These are phyloP conservation scores for Caranx ignobilis DNA, from an alignment of 2,113 vertebrate species.

Conservation along the genomic window DNA sequence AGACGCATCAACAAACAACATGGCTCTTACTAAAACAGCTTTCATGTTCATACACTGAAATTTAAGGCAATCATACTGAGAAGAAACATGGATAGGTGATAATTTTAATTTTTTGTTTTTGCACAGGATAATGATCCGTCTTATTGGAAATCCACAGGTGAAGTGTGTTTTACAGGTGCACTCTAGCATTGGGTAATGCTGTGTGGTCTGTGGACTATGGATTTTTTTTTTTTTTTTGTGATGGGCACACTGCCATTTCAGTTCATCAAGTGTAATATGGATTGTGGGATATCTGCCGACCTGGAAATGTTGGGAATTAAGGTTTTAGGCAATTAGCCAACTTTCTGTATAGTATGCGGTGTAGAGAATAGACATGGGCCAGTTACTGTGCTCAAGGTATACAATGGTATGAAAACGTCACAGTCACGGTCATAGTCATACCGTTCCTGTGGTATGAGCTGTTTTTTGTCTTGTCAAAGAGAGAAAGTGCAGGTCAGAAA, in stretches of 20 bases:
- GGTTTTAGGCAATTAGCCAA: constrained; percentile 53
- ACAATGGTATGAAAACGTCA: too few species aligned
- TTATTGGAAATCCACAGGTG: background rate
- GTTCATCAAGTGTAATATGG: constrained; percentile 75
- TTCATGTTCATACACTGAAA: background rate
- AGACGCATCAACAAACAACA: background rate
- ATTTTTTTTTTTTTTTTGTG: constrained; percentile 20
- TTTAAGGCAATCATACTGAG: background rate
- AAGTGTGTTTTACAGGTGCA: background rate
- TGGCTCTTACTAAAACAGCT: background rate
- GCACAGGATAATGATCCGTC: background rate
- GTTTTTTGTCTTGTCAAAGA: too few species aligned
- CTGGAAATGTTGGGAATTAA: constrained; percentile 10
- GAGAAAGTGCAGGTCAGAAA: too few species aligned
- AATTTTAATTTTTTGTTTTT: background rate
- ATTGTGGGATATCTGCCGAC: constrained; percentile 58
- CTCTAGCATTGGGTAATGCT: background rate
- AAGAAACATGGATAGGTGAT: background rate
- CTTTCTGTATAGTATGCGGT: too few species aligned
- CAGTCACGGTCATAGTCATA: too few species aligned
- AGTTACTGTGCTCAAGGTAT: too few species aligned
- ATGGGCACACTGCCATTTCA: constrained; percentile 78
- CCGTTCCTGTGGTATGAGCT: too few species aligned
- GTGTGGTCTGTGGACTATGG: background rate
- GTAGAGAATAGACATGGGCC: too few species aligned